Evolutionary conservation across 2,888 invertebrate species (phyloP).

Genomic region (Coelinius sp.): DNA sequence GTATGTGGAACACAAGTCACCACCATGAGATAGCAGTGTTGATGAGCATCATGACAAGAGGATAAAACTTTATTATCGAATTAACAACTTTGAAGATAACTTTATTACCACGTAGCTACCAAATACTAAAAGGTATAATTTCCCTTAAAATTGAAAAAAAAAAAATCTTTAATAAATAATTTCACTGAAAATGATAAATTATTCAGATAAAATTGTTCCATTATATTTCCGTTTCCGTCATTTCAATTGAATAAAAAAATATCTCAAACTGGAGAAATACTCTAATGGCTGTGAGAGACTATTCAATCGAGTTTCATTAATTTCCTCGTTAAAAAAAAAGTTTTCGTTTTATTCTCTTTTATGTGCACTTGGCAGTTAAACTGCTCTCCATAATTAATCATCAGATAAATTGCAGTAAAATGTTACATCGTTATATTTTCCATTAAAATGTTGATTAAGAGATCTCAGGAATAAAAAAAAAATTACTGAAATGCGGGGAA

Average conservation of each 20-base stretch:
- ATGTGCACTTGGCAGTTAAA: background rate
- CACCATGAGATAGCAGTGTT: conserved; percentile 29
- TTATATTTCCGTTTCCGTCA: too few relatives aligned
- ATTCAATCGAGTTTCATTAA: background rate
- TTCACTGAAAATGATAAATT: background rate
- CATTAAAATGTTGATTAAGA: too few relatives aligned
- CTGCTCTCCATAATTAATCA: background rate
- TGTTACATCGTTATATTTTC: too few relatives aligned
- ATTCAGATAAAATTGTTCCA: too few relatives aligned
- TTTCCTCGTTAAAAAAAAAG: background rate
- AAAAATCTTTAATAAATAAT: too few relatives aligned
- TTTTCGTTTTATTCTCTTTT: background rate
- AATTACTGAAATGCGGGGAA: too few relatives aligned
- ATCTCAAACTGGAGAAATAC: background rate
- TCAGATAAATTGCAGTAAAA: background rate
- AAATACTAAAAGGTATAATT: conserved; percentile 23
- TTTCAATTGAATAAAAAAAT: background rate
- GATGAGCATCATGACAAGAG: conserved; percentile 11
- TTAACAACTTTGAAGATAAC: conserved; percentile 11
- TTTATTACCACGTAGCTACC: conserved; percentile 9
- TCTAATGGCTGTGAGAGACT: background rate
- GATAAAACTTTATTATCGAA: conserved; percentile 9
- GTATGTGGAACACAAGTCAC: conserved; percentile 34
- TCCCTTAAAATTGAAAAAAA: background rate
- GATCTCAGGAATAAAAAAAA: too few relatives aligned